These are phyloP conservation scores for Xylota sylvarum DNA, from an alignment of 2,888 invertebrate species.

Conservation along the genomic window DNA sequence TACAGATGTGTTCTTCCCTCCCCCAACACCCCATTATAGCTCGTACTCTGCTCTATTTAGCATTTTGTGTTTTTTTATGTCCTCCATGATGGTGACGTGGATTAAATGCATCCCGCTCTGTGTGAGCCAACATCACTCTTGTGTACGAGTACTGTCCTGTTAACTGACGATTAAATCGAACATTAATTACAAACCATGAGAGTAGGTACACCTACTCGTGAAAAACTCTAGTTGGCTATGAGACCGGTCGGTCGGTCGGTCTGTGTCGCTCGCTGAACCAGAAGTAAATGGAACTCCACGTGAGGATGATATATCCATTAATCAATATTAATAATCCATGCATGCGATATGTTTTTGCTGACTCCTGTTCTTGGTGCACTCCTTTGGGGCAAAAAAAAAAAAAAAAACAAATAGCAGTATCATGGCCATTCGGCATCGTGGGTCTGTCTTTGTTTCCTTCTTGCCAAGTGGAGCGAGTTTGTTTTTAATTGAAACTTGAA, in stretches of 20 bases:
- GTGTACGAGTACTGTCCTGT: conserved; percentile 56
- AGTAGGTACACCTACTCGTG: conserved; percentile 8
- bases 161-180: conserved; percentile 75
- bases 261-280: conserved; percentile 25
- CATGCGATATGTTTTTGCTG: conserved; percentile 57
- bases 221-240: background rate
- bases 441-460: conserved; percentile 3
- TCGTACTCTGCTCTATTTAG: conserved; percentile 1
- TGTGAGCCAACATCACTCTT: conserved; percentile 58
- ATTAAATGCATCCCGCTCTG: conserved; percentile 49
- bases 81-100: conserved; percentile 28
- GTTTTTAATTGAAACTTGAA: conserved; percentile 65
- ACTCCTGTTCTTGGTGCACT: conserved; percentile 38
- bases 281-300: conserved; percentile 25
- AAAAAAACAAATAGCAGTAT: too few relatives aligned
- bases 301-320: conserved; percentile 58
- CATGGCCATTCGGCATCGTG: background rate
- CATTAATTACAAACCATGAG: conserved; percentile 73
- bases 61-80: conserved; percentile 15
- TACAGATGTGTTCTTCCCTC: conserved; percentile 51
- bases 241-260: conserved; percentile 1
- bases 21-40: too few relatives aligned
- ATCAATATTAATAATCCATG: conserved; percentile 74
- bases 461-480: conserved; percentile 11
- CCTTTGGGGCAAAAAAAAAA: conserved; percentile 1